Evolutionary conservation across 2,113 vertebrate species (phyloP).

Genomic region (Hymenochirus boettgeri): DNA sequence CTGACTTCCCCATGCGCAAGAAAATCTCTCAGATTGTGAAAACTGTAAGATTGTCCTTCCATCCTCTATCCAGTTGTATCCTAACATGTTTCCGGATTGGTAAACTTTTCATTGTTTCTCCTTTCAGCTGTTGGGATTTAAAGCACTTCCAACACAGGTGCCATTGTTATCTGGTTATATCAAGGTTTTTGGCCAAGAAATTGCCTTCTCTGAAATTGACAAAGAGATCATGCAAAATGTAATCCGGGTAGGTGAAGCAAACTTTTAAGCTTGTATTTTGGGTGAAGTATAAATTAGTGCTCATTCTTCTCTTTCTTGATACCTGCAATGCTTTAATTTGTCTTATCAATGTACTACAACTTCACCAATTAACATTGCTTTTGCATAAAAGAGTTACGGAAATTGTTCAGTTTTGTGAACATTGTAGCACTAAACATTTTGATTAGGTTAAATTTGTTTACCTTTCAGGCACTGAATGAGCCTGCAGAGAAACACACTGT

Average conservation of each 20-base stretch:
- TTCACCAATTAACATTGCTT: too few species aligned
- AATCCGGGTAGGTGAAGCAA: neutral
- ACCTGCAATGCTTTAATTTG: neutral
- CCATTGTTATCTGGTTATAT: constrained; percentile 62
- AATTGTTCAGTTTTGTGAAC: too few species aligned
- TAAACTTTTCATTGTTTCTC: neutral
- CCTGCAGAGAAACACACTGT: constrained; percentile 16
- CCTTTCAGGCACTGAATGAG: constrained; percentile 46
- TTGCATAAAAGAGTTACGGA: too few species aligned
- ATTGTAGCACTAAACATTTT: too few species aligned
- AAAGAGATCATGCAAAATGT: constrained; percentile 56
- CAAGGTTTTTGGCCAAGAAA: constrained; percentile 72
- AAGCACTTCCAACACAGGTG: constrained; percentile 50
- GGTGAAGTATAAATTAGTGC: too few species aligned
- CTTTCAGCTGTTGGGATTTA: constrained; percentile 68
- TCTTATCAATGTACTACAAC: too few species aligned
- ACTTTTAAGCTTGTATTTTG: too few species aligned
- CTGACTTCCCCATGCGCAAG: constrained; percentile 51
- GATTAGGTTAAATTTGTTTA: neutral
- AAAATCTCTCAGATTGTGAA: constrained; percentile 72
- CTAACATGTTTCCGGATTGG: neutral
- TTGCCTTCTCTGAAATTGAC: constrained; percentile 62
- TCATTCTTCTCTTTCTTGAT: too few species aligned
- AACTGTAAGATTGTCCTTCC: constrained; percentile 58
- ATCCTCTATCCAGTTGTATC: neutral